Conservation (phyloP, 2,113 vertebrate species). For the Thalassarche chlororhynchos region DNA sequence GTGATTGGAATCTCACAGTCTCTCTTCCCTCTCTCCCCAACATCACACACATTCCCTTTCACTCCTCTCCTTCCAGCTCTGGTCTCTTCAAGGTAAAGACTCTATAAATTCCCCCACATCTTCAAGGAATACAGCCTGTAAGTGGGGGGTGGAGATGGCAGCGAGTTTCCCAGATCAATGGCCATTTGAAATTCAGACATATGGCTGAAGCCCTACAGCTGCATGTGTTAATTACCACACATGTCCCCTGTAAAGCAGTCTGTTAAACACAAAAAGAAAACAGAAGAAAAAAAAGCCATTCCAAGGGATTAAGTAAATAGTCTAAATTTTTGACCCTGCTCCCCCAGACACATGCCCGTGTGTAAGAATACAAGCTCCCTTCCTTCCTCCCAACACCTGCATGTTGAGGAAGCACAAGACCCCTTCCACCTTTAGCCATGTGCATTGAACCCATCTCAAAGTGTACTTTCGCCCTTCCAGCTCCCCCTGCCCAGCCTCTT, state of each 20-base stretch:
- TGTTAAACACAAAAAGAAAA: constrained; percentile 76
- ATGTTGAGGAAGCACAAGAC: constrained; percentile 38
- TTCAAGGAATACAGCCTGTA: constrained; percentile 29
- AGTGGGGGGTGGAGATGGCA: constrained; percentile 30
- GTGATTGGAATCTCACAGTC: not conserved
- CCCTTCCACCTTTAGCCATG: not conserved
- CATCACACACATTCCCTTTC: not conserved
- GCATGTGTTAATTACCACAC: constrained; percentile 81
- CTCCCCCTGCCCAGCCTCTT: constrained; percentile 7
- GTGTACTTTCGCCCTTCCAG: not conserved
- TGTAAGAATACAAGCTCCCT: constrained; percentile 59
- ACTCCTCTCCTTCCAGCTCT: constrained; percentile 1
- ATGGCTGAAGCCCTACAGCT: constrained; percentile 75
- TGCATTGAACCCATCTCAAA: not conserved
- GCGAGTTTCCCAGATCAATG: constrained; percentile 72
- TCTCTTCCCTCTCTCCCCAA: not conserved
- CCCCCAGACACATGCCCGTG: constrained; percentile 47
- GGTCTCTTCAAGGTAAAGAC: constrained; percentile 13
- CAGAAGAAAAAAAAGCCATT: constrained; percentile 70
- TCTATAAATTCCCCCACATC: constrained; percentile 50
- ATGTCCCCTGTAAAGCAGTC: constrained; percentile 78
- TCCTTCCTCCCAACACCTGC: constrained; percentile 51
- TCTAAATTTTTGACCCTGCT: constrained; percentile 76
- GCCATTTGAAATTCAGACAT: constrained; percentile 80
- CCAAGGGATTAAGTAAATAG: constrained; percentile 80